phyloP scores from a whole-genome alignment of 2,797 vertebrate species.

The Aotus griseimembra region DNA sequence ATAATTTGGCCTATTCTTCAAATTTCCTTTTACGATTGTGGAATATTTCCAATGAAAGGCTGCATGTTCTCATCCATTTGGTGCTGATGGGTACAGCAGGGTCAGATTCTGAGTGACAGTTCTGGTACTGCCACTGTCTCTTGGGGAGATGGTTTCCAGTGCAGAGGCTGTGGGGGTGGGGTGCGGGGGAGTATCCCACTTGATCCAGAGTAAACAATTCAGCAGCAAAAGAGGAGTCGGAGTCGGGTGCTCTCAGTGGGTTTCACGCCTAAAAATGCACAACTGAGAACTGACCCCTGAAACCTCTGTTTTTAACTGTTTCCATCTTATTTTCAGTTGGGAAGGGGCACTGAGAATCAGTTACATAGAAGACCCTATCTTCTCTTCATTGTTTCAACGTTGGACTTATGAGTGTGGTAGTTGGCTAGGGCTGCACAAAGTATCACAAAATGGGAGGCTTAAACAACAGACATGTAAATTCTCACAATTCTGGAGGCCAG shows the following conservation, averaged over 20 bases:
- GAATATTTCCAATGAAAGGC: neutral
- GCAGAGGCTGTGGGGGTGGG: neutral
- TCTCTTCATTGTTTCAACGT: neutral
- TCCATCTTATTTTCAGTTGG: neutral
- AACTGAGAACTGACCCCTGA: neutral
- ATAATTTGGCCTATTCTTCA: neutral
- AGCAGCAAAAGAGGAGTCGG: neutral
- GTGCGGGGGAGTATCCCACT: neutral
- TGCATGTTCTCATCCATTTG: neutral
- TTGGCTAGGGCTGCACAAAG: neutral
- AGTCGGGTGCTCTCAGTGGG: neutral
- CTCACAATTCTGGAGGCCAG: neutral
- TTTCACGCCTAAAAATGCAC: neutral
- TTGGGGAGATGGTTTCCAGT: neutral
- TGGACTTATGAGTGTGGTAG: neutral
- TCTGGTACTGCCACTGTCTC: neutral
- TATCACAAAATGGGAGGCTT: neutral
- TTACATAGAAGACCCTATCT: neutral
- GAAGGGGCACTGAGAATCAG: neutral
- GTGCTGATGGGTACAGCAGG: neutral
- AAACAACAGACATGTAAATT: neutral
- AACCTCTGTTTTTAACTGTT: neutral
- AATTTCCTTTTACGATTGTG: neutral
- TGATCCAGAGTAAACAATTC: neutral
- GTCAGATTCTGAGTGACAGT: neutral